phyloP scores from a whole-genome alignment of 2,888 invertebrate genomes.

The Epirrhoe tristata region DNA sequence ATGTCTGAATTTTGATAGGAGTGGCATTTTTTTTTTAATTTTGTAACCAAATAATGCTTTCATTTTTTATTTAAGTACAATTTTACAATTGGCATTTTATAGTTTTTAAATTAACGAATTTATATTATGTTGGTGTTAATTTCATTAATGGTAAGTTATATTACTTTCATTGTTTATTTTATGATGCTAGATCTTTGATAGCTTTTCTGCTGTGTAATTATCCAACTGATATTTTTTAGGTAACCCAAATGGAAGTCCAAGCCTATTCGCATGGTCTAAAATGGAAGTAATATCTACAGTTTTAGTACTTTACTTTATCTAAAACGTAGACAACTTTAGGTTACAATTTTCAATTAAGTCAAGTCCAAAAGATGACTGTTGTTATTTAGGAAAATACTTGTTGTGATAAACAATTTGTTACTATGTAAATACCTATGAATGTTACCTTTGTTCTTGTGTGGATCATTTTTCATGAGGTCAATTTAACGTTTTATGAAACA shows the following conservation, averaged over 20 bases:
- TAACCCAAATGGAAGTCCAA: conserved; percentile 83
- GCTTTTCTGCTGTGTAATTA: conserved; percentile 62
- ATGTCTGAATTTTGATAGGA: conserved; percentile 42
- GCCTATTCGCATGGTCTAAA: conserved; percentile 75
- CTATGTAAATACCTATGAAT: conserved; percentile 69
- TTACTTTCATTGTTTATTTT: conserved; percentile 51
- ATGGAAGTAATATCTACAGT: conserved; percentile 71
- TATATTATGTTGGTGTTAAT: conserved; percentile 79
- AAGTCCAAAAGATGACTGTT: conserved; percentile 78
- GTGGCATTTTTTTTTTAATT: conserved; percentile 46
- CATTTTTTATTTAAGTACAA: conserved; percentile 40
- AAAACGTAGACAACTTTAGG: conserved; percentile 54
- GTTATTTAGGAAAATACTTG: conserved; percentile 74
- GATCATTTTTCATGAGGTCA: conserved; percentile 15
- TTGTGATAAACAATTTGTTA: conserved; percentile 80
- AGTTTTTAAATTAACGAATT: conserved; percentile 53
- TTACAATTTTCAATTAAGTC: conserved; percentile 57
- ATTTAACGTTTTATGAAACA: conserved; percentile 12
- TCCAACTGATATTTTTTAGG: conserved; percentile 80
- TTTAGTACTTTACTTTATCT: conserved; percentile 56
- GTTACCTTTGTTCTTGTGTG: conserved; percentile 54
- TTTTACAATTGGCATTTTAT: conserved; percentile 45
- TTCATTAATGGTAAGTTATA: conserved; percentile 75
- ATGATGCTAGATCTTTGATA: conserved; percentile 42
- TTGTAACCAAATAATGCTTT: conserved; percentile 44